Evolutionary conservation across 37 sponge, comb jelly and placozoan genomes (phyloP).

Genomic region (Halisarca cf. caerulea): DNA sequence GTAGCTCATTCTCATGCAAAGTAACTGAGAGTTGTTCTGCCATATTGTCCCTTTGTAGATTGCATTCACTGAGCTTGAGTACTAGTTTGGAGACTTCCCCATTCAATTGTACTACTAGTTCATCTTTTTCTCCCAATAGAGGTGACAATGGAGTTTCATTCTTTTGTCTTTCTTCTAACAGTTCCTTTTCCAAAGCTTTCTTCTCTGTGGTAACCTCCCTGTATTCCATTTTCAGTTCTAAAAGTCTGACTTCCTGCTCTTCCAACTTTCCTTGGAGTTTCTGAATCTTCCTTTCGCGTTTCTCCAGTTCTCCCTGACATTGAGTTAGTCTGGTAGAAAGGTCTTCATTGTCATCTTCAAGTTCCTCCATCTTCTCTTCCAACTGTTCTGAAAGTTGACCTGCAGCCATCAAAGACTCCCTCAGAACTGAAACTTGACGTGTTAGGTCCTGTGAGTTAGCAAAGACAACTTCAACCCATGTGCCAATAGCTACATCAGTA

Average conservation of each 20-base stretch:
- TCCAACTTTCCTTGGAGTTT: conserved; percentile 38
- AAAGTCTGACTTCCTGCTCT: background rate
- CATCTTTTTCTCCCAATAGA: background rate
- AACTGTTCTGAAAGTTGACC: conserved; percentile 56
- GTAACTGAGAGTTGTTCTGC: background rate
- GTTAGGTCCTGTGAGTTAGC: conserved; percentile 40
- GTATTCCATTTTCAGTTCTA: background rate
- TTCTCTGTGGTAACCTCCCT: background rate
- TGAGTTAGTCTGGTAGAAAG: conserved; percentile 18
- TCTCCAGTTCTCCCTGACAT: conserved; percentile 3
- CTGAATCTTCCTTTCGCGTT: background rate
- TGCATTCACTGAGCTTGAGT: background rate
- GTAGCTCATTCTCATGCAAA: background rate
- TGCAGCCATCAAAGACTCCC: conserved; percentile 50
- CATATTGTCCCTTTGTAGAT: background rate
- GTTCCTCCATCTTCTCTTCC: conserved; percentile 59
- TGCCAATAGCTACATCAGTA: too few relatives aligned
- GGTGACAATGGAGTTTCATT: background rate
- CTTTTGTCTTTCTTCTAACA: background rate
- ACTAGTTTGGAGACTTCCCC: background rate
- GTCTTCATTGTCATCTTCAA: conserved; percentile 24
- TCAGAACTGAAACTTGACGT: conserved; percentile 41
- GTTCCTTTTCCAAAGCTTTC: background rate
- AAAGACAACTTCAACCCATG: too few relatives aligned
- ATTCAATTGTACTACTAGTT: background rate